phyloP scores from a whole-genome alignment of 1,140 invertebrate genomes.

The Drosophila orosa region DNA sequence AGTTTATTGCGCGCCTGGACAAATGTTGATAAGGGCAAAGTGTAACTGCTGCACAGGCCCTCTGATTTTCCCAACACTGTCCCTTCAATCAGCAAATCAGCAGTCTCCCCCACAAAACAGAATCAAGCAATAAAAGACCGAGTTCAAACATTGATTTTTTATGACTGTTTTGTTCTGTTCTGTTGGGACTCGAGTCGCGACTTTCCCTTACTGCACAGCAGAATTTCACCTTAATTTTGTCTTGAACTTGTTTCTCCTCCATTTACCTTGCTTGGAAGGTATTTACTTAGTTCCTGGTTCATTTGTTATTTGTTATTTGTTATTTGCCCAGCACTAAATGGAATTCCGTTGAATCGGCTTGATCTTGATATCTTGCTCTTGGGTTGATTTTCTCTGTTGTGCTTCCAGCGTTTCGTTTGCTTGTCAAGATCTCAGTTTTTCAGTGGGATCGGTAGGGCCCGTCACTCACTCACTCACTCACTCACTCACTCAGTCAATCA shows the following conservation, averaged over 20 bases:
- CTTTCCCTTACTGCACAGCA: constrained; percentile 26
- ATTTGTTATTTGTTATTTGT: constrained; percentile 41
- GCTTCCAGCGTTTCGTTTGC: constrained; percentile 28
- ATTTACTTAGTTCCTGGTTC: constrained; percentile 9
- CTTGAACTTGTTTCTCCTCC: constrained; percentile 44
- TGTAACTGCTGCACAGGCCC: constrained; percentile 6
- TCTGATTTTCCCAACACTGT: constrained; percentile 3
- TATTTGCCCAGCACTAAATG: constrained; percentile 53
- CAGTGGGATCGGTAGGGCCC: constrained; percentile 27
- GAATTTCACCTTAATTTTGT: constrained; percentile 49
- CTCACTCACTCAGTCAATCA: constrained; percentile 27
- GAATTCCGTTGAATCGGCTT: constrained; percentile 56
- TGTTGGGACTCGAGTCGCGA: constrained; percentile 18
- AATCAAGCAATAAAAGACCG: constrained; percentile 48
- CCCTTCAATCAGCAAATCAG: constrained; percentile 3
- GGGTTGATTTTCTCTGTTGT: constrained; percentile 18
- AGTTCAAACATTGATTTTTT: constrained; percentile 57
- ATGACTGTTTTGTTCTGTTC: constrained; percentile 17
- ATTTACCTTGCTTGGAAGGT: constrained; percentile 24
- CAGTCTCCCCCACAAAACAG: not conserved
- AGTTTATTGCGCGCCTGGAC: constrained; percentile 51
- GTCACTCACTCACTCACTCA: constrained; percentile 32
- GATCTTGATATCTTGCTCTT: constrained; percentile 53
- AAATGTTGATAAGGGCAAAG: constrained; percentile 49
- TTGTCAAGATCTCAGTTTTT: constrained; percentile 50